Evolutionary conservation across 92 coral and sea anemone species (phyloP).

Genomic region (Meandrina meandrites): DNA sequence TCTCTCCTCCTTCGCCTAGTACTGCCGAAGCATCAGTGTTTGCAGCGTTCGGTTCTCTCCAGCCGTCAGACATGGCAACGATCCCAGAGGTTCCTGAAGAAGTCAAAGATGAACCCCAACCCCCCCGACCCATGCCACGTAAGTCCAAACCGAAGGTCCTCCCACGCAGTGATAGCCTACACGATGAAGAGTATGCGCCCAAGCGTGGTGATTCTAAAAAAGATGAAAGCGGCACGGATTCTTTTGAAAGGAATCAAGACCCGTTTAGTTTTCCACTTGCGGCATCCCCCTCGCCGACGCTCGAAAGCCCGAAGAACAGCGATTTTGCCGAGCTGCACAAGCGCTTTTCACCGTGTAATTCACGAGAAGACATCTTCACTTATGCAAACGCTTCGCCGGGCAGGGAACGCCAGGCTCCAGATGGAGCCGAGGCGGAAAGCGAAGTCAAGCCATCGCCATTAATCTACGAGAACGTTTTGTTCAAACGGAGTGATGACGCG

Average conservation of each 20-base stretch:
- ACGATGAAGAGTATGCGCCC: conserved; percentile 53
- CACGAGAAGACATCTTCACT: conserved; percentile 62
- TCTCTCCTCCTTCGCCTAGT: conserved; percentile 90
- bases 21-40: conserved; percentile 77
- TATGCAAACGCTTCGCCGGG: neutral
- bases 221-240: neutral
- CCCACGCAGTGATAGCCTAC: conserved; percentile 71
- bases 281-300: neutral
- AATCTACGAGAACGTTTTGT: conserved; percentile 93
- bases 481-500: conserved; percentile 57
- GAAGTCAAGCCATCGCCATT: conserved; percentile 68
- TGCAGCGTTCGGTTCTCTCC: conserved; percentile 57
- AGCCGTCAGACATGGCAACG: conserved; percentile 29
- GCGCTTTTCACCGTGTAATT: conserved; percentile 58
- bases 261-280: conserved; percentile 73
- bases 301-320: conserved; percentile 26
- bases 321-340: conserved; percentile 67
- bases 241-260: conserved; percentile 50
- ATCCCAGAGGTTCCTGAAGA: conserved; percentile 38
- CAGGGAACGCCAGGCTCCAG: conserved; percentile 34
- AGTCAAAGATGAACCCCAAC: conserved; percentile 16
- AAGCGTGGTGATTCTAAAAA: neutral
- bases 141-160: conserved; percentile 26
- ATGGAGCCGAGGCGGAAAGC: conserved; percentile 32
- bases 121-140: conserved; percentile 22